A percentile compares a stretch with the other conserved stretches of the same genome.
These are phyloP conservation scores for Xiphias gladius DNA, from an alignment of 2,113 vertebrate species.

Conservation along the genomic window DNA sequence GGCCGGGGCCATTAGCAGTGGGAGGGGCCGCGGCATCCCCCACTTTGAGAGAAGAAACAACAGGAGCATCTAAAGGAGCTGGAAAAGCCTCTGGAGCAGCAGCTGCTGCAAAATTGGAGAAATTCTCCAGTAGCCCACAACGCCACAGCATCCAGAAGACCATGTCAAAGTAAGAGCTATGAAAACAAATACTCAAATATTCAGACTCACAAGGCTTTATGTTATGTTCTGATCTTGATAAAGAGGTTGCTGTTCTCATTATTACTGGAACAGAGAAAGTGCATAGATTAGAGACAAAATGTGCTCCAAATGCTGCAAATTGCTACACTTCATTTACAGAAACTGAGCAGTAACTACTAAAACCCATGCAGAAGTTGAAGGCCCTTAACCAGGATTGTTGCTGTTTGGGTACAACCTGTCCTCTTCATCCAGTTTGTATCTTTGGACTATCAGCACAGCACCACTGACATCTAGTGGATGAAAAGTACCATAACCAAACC, in stretches of 20 bases:
- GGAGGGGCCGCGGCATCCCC: constrained; percentile 4
- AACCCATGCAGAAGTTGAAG: not conserved
- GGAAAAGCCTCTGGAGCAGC: constrained; percentile 49
- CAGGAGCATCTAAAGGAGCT: constrained; percentile 50
- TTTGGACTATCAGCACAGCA: not conserved
- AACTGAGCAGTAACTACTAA: not conserved
- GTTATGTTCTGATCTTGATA: not conserved
- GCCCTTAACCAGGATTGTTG: not conserved
- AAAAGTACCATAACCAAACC: not conserved
- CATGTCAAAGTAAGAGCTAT: constrained; percentile 83
- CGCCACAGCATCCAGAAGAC: constrained; percentile 85
- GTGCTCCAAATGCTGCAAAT: not conserved
- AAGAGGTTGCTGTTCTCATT: not conserved
- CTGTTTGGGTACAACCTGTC: not conserved
- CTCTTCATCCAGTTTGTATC: not conserved
- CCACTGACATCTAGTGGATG: constrained; percentile 50
- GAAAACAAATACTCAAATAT: not conserved
- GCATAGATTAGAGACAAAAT: not conserved
- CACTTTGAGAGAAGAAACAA: constrained; percentile 14
- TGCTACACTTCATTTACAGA: not conserved
- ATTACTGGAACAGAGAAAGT: not conserved
- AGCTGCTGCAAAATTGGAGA: constrained; percentile 84
- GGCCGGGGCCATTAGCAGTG: constrained; percentile 36
- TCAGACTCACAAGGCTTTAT: not conserved
- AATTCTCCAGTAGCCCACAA: constrained; percentile 86